Evolutionary conservation across 2,113 vertebrate species (phyloP).

Genomic region (Microtus richardsoni): DNA sequence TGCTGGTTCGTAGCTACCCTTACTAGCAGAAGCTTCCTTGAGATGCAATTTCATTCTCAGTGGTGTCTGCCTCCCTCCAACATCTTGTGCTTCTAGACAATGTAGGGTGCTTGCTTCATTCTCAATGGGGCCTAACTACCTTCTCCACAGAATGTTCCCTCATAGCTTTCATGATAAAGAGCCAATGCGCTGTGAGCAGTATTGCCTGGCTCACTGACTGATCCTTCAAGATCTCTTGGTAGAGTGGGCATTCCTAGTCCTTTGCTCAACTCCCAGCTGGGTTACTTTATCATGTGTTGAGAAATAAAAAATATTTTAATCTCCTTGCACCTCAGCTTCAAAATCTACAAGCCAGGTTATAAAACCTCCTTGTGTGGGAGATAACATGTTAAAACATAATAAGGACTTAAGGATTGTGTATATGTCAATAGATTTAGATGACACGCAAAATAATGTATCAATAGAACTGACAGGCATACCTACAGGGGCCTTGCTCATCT

Average conservation of each 20-base stretch:
- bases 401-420: not conserved
- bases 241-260: not conserved
- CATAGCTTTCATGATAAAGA: not conserved
- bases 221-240: not conserved
- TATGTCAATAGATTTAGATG: constrained; percentile 25
- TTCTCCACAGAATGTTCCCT: not conserved
- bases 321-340: not conserved
- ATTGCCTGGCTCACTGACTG: fast-evolving
- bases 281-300: not conserved
- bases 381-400: not conserved
- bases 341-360: not conserved
- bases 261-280: not conserved
- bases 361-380: not conserved
- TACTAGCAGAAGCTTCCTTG: not conserved
- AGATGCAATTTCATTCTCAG: not conserved
- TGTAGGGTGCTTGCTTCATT: not conserved
- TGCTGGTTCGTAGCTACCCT: not conserved
- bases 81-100: not conserved
- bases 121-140: too few species aligned
- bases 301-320: not conserved
- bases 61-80: not conserved
- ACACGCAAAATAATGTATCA: not conserved
- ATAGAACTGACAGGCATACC: constrained; percentile 20
- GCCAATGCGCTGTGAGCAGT: not conserved
- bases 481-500: constrained; percentile 33